Percentiles rank a stretch among this genome's conserved stretches.
Conservation (phyloP, 2,113 vertebrate genomes). For the Petaurus breviceps region DNA sequence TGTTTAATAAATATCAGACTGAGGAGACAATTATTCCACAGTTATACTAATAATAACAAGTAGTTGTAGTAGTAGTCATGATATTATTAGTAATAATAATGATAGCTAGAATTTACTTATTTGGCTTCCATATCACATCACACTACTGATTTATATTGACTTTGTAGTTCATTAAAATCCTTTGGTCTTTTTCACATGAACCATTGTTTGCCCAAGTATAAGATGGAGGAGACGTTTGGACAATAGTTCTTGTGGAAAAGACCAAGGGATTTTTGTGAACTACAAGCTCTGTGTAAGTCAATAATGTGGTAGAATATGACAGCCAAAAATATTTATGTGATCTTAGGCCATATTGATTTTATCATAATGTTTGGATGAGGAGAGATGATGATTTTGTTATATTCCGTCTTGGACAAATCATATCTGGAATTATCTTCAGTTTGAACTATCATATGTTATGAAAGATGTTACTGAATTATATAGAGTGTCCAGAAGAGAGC, state of each 20-base stretch:
- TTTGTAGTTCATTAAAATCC: background rate
- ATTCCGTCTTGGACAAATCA: background rate
- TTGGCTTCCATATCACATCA: background rate
- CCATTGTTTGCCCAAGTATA: background rate
- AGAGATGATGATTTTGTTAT: background rate
- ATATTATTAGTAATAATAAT: background rate
- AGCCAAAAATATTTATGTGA: background rate
- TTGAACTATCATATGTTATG: background rate
- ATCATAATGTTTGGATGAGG: background rate
- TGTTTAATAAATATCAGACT: background rate
- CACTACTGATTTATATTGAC: background rate
- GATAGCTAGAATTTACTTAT: background rate
- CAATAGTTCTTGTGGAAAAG: background rate
- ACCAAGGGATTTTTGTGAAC: background rate
- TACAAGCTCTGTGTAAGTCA: background rate
- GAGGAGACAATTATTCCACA: background rate
- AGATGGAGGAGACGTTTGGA: background rate
- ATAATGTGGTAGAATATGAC: background rate
- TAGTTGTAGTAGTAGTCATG: no score
- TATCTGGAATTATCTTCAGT: background rate
- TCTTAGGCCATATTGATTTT: background rate
- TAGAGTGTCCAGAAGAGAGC: background rate
- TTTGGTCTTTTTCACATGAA: background rate
- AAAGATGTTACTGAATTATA: background rate
- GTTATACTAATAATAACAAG: background rate